Evolutionary conservation across 2,888 invertebrate genomes (phyloP), one percentile per base, ranked within the genome.

Genomic region (Synergus gifuensis): DNA sequence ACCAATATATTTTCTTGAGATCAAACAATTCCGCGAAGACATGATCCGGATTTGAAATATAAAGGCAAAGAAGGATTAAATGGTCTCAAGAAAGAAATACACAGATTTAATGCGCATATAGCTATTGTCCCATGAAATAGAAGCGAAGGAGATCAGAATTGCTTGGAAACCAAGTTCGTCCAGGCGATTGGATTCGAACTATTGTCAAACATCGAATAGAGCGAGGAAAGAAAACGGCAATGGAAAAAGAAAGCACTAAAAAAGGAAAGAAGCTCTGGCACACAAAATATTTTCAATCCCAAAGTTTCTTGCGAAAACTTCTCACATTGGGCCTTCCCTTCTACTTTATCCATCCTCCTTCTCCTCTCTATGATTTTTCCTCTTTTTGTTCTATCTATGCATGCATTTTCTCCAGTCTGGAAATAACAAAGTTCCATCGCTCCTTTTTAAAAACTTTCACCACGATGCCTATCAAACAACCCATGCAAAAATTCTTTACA

Each of bases 211-310:
- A 69, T 69, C 16, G 49, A 46, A 46, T 69, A 18, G 9, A 49
- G 46, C 22, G 8, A 46, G 16, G 46, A 16, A 69, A 49, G 46
- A 49, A 36, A 49, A 69, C 14, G 9, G 22, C 46, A 22, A 67
- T 22, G 22, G 22, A 67, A 67, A 67, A 28, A 28, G 16, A 69
- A 9, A 16, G 16, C 7, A 28, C 16, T 3, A 28, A 28, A 4
- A 46, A 36, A 28, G 28, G 9, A 49, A 49, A 49, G 46, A n/a
- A 28, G 11, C 69, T 28, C 46, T 4, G 69, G 46, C 49, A 49
- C 28, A 69, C 49, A 69, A 69, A 69, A 67, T 67, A 67, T 67
- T 67, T 67, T 67, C 67, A 67, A 67, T 67, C 22, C 44, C 28
- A 4, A 69, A 69, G 69, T 69, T 69, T 69, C 69, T 69, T 49